Evolutionary conservation across 2,888 invertebrate species (phyloP), one percentile per base, ranked within the genome.

Genomic region (Homarus gammarus): DNA sequence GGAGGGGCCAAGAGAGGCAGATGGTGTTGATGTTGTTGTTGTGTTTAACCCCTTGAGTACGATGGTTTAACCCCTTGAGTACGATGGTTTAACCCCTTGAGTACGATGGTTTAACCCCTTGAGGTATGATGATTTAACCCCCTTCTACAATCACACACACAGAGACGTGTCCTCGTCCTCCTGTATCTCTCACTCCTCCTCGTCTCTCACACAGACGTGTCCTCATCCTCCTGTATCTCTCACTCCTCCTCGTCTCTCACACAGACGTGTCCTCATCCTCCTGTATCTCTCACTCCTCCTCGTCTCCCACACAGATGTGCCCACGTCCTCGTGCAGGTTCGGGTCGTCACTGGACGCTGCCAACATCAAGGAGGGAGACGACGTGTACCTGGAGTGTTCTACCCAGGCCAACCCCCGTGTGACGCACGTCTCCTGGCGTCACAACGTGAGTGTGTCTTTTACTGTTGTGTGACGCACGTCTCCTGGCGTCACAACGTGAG

Each of bases 301-400:
- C n/a, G n/a, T n/a, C n/a, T 44, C 56, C 36, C 56, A 15, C 56
- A 51, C 83, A 90, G 90, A 90, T 78, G 44, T 81, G 56, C 90
- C 90, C 22, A 49, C 40, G 40, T 87, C 90, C 5, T 22, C 49
- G 61, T 86, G 86, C 44, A 77, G 77, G 22, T 90, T 87, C 56
- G 90, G 90, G n/a, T 82, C 90, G 8, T 87, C 87, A 8, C 90
- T 87, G 38, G 72, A 90, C 78, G 49, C 73, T 8, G 61, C 44
- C 33, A 90, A 90, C 61, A 90, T 90, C n/a, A 90, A 90, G 70
- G 90, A 90, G 56, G 90, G 82, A 22, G 85, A 89, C 85, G 90
- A 90, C 75, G 90, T 90, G 3, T 90, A 90, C 87, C 90, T 90
- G 18, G 83, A 83, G 83, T 83, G 83, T 83, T 12, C 22, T 72